Base-by-base conservation (phyloP, 1,140 invertebrate species). In the Antheraea pernyi region DNA sequence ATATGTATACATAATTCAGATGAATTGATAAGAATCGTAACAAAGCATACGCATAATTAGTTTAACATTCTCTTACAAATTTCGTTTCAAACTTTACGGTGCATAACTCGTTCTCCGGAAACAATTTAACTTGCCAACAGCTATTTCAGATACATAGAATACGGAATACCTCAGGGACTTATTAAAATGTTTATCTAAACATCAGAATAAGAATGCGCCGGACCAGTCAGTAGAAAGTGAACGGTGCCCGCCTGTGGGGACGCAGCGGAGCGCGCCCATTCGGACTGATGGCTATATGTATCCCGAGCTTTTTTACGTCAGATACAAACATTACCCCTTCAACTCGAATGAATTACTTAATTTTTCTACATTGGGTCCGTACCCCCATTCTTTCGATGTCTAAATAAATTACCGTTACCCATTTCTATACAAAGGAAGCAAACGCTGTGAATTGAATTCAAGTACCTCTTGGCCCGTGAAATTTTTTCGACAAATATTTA, bases 301-400 rank as follows among this genome's bases (percentile, higher is more conserved):
- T 77, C 42, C 65, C 59, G 60, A 19, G 70, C 83, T 85, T 91
- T 89, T 89, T 83, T 85, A 86, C 80, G 89, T 90, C 89, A 89
- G 83, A 86, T 81, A 88, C 84, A 89, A 83, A 77, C 83, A 80
- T 75, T 80, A 89, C 88, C 86, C 89, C 84, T 89, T 86, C 82
- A 85, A 83, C 77, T 76, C 75, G 84, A 87, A 88, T 89, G 83
- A 89, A 91, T 91, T 86, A 84, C 82, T 91, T 88, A 89, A 89
- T 89, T 88, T 88, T 88, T 89, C 79, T 77, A 82, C 79, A 80
- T 84, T 80, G 79, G 76, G 75, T 69, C 75, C 79, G 80, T 75
- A 80, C 79, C 79, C 80, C 75, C 75, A 66, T 72, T 75, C 81
- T 75, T 81, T 78, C 72, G 70, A 83, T 77, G 80, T 85, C 83